Conservation (phyloP, 2,888 invertebrate genomes). For the Halictus ligatus region DNA sequence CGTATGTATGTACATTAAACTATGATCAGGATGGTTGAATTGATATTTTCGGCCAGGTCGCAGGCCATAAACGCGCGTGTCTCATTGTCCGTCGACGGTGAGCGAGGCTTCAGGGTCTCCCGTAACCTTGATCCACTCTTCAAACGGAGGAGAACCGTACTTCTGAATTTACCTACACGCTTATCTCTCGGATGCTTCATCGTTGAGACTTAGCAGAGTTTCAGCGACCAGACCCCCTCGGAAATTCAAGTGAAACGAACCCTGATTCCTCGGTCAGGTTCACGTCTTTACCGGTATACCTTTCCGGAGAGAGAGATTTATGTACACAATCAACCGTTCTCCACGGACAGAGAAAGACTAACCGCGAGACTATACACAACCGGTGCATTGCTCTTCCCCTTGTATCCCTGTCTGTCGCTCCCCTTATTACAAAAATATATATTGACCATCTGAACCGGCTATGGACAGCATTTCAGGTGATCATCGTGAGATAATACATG, state of each 20-base stretch:
- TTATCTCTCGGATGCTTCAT: neutral
- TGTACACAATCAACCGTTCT: slow-evolving; percentile 14
- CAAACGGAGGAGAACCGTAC: neutral
- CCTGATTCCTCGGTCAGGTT: neutral
- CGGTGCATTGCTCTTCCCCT: neutral
- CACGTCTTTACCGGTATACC: neutral
- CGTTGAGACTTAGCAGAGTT: neutral
- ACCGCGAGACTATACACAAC: neutral
- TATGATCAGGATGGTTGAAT: slow-evolving; percentile 51
- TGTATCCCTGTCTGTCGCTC: neutral
- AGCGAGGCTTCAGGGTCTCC: neutral
- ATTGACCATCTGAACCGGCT: slow-evolving; percentile 25
- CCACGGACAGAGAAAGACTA: slow-evolving; percentile 1
- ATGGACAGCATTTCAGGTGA: slow-evolving; percentile 28
- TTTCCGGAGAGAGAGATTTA: no score
- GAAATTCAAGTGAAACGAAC: neutral
- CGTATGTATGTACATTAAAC: slow-evolving; percentile 53
- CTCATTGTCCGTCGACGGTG: slow-evolving; percentile 4
- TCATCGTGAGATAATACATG: slow-evolving; percentile 28
- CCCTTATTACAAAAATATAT: slow-evolving; percentile 52
- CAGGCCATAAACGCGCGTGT: neutral
- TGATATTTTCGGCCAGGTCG: slow-evolving; percentile 43
- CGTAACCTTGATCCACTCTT: neutral
- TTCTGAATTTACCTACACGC: neutral
- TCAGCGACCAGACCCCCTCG: neutral